Conservation (phyloP, 2,113 vertebrate genomes). For the Diadophis punctatus region DNA sequence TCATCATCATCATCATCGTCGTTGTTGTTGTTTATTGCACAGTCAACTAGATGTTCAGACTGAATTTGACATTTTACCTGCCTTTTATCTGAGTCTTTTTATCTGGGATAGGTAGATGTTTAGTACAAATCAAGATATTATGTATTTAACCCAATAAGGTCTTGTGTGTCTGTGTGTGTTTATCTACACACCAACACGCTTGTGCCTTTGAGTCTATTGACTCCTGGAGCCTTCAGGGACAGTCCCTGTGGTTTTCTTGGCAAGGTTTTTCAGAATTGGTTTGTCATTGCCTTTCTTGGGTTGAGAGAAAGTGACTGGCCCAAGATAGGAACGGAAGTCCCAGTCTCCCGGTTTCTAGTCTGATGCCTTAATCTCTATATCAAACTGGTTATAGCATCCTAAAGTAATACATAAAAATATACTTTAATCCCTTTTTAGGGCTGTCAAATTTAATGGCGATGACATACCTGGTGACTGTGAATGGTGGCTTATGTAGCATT, state of each 20-base stretch:
- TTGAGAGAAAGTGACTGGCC: not conserved
- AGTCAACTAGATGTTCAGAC: not conserved
- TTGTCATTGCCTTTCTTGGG: not conserved
- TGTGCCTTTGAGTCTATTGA: not conserved
- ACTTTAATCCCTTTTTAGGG: not conserved
- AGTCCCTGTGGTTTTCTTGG: not conserved
- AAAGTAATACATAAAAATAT: not conserved
- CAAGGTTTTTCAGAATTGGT: not conserved
- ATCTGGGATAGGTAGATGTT: not conserved
- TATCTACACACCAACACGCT: not conserved
- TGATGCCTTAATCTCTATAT: not conserved
- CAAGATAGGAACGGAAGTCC: not conserved
- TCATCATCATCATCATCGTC: too few species aligned
- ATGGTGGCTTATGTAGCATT: not conserved
- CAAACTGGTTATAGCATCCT: not conserved
- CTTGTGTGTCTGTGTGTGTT: fast-evolving
- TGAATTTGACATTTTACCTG: not conserved
- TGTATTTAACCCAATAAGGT: not conserved
- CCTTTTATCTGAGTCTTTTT: not conserved
- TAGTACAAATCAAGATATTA: not conserved
- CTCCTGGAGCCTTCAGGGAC: not conserved
- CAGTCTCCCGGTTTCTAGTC: not conserved
- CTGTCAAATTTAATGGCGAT: not conserved
- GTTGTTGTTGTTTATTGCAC: not conserved
- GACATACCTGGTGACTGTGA: not conserved